phyloP scores from a whole-genome alignment of 2,797 vertebrate genomes.

The Poeciliopsis infans region DNA sequence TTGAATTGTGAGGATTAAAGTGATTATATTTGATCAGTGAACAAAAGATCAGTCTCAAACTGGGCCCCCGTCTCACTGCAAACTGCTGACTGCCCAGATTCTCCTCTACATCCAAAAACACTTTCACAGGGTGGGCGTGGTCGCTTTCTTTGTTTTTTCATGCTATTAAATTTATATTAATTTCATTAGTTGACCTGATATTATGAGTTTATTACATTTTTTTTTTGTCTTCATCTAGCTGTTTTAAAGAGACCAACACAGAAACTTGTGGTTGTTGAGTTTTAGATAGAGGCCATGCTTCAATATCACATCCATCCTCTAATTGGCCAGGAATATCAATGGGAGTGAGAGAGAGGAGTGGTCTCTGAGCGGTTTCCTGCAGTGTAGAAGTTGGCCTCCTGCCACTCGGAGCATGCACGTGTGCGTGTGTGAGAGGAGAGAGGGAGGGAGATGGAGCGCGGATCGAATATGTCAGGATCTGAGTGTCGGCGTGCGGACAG shows the following conservation, averaged over 20 bases:
- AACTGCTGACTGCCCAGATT: constrained; percentile 79
- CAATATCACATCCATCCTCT: constrained; percentile 24
- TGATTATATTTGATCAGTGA: constrained; percentile 74
- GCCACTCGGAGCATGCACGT: constrained; percentile 57
- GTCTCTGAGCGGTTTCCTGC: constrained; percentile 81
- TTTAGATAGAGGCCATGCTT: constrained; percentile 29
- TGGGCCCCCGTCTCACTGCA: constrained; percentile 59
- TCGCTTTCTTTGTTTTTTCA: constrained; percentile 22
- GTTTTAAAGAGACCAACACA: constrained; percentile 13
- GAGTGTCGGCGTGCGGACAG: constrained; percentile 48
- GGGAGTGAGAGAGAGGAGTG: constrained; percentile 48
- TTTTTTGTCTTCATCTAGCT: constrained; percentile 1
- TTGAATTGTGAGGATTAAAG: constrained; percentile 78
- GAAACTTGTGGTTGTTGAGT: constrained; percentile 33
- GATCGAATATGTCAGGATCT: constrained; percentile 57
- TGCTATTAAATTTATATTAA: background rate
- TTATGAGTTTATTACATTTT: background rate
- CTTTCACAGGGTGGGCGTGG: constrained; percentile 16
- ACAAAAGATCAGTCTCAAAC: constrained; percentile 66
- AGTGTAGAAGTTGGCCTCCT: constrained; percentile 75
- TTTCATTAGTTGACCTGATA: background rate
- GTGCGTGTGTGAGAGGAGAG: constrained; percentile 21
- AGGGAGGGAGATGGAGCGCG: constrained; percentile 59
- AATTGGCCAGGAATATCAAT: constrained; percentile 29
- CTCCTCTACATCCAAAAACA: constrained; percentile 53